Conservation (phyloP, 2,113 vertebrate species). For the Myotis yumanensis region DNA sequence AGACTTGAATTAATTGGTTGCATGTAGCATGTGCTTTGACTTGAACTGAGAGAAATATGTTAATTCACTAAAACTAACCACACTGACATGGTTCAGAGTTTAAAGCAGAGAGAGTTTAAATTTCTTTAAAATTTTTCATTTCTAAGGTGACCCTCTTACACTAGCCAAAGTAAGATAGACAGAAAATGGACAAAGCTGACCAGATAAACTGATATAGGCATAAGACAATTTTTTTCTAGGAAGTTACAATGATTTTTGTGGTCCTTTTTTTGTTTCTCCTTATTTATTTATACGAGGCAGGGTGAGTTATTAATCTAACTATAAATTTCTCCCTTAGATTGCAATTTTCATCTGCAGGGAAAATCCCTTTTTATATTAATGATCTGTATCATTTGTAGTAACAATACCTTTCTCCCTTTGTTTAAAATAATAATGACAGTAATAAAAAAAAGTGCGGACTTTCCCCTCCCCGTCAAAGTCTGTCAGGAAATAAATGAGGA, state of each 20-base stretch:
- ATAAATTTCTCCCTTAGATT: constrained; percentile 72
- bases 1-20: constrained; percentile 31
- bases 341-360: constrained; percentile 69
- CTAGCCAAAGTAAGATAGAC: background rate
- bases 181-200: background rate
- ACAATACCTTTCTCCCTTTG: constrained; percentile 65
- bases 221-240: constrained; percentile 14
- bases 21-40: background rate
- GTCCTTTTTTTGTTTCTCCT: constrained; percentile 40
- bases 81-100: background rate
- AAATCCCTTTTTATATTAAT: constrained; percentile 67
- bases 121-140: constrained; percentile 31
- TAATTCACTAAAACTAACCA: constrained; percentile 32
- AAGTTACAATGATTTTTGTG: constrained; percentile 54
- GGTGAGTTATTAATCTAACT: constrained; percentile 71
- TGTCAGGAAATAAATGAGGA: constrained; percentile 28
- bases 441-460: constrained; percentile 41
- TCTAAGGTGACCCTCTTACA: constrained; percentile 29
- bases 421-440: constrained; percentile 58
- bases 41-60: constrained; percentile 6
- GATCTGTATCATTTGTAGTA: constrained; percentile 56
- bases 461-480: constrained; percentile 35
- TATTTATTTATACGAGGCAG: constrained; percentile 62
- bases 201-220: background rate
- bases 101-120: background rate